phyloP scores from a whole-genome alignment of 2,888 invertebrate genomes.

The Hirtodrosophila duncani region DNA sequence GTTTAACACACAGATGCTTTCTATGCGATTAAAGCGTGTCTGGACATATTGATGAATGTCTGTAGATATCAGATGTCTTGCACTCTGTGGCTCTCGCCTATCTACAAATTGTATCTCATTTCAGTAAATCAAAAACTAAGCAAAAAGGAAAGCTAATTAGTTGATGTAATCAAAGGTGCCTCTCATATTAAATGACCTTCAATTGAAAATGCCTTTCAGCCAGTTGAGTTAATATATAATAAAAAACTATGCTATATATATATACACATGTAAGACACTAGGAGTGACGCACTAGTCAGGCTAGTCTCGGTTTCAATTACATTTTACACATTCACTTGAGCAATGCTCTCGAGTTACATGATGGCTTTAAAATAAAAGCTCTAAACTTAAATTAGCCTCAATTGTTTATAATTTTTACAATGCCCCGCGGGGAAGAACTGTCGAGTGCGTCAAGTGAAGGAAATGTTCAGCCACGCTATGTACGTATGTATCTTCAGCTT shows the following conservation, averaged over 20 bases:
- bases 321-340: slow-evolving; percentile 34
- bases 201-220: slow-evolving; percentile 60
- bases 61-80: no score
- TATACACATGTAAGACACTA: slow-evolving; percentile 2
- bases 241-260: background rate
- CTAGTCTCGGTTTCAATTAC: no score
- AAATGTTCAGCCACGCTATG: slow-evolving; percentile 41
- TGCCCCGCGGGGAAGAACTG: slow-evolving; percentile 16
- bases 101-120: no score
- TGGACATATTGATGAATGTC: slow-evolving; percentile 61
- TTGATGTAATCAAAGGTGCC: slow-evolving; percentile 20
- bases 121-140: slow-evolving; percentile 18
- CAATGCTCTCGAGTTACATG: slow-evolving; percentile 46
- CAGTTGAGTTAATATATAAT: background rate
- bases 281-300: slow-evolving; percentile 22
- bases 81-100: no score
- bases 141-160: slow-evolving; percentile 3
- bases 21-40: slow-evolving; percentile 55
- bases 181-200: slow-evolving; percentile 37
- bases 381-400: slow-evolving; percentile 69
- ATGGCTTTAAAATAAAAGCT: slow-evolving; percentile 33
- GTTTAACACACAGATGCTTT: slow-evolving; percentile 49
- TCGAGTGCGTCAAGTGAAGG: slow-evolving; percentile 61
- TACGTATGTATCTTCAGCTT: slow-evolving; percentile 15
- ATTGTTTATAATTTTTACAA: slow-evolving; percentile 63